A percentile compares a stretch with the other conserved stretches of the same genome.
Evolutionary conservation across 1,140 invertebrate species (phyloP).

Genomic region (Lerema accius): DNA sequence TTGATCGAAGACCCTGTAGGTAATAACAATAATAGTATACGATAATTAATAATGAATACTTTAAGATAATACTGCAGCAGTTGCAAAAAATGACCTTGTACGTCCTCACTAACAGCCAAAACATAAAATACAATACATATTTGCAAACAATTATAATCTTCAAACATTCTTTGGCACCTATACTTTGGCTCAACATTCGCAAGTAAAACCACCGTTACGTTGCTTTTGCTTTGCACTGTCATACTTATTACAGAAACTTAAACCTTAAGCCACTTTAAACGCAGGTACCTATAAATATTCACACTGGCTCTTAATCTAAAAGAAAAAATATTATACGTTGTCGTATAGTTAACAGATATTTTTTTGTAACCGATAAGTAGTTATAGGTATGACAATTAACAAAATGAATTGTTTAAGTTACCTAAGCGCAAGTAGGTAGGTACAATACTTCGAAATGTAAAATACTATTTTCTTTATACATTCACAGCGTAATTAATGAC

Average conservation of each 20-base stretch:
- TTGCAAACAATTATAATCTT: slow-evolving; percentile 36
- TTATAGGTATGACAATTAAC: no score
- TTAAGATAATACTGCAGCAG: slow-evolving; percentile 19
- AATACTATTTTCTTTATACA: no score
- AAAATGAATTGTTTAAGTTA: no score
- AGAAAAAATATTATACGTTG: neutral
- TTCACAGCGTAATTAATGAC: neutral
- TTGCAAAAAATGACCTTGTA: neutral
- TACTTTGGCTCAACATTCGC: slow-evolving; percentile 48
- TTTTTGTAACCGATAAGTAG: no score
- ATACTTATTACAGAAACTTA: slow-evolving; percentile 4
- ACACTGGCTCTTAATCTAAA: neutral
- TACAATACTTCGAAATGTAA: no score
- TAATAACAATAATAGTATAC: neutral
- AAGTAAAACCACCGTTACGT: slow-evolving; percentile 6
- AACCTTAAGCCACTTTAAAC: neutral
- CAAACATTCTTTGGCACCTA: slow-evolving; percentile 56
- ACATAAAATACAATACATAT: slow-evolving; percentile 12
- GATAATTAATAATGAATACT: slow-evolving; percentile 14
- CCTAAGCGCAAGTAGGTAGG: no score
- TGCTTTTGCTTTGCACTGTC: slow-evolving; percentile 3
- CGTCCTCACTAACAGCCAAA: slow-evolving; percentile 12
- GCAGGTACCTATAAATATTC: neutral
- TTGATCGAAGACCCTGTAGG: no score
- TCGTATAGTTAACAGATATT: no score